Base-by-base conservation (phyloP, 2,113 vertebrate genomes). In the Sapayoa aenigma region DNA sequence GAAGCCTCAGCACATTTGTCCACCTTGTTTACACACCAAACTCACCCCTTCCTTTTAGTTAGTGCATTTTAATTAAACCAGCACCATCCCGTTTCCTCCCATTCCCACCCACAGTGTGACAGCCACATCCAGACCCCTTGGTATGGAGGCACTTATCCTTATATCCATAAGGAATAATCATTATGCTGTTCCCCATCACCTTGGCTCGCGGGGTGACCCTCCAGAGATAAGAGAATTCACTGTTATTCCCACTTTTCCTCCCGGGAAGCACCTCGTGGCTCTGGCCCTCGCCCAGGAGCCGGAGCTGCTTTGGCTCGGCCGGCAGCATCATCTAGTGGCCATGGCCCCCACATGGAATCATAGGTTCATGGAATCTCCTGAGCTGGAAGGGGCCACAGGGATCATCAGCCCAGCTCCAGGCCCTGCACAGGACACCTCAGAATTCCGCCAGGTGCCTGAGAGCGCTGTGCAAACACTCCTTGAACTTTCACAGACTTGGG, bases 251-350 rank as follows among this genome's bases (percentile, higher is more conserved):
- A 22, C 2, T 1, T 82, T 39, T 33, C 18, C 28, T 49, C 24
- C 50, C 39, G 5, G 49, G 14, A 5, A 33, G 10, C 46, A 13
- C 21, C 37, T 18, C 6, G 2, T 2, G 66, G 9, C n/a, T 18
- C 47, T 0, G 17, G n/a, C 7, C 55, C 35, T 74, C 10, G 8
- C 44, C 73, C 2, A 7, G 63, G 42, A 52, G n/a, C 39, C 2
- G 9, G 44, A 69, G 55, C 65, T 0, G 17, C 42, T 14, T 46
- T 1, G 9, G 55, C 90, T 58, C 41, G 2, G 82, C 31, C 91
- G 2, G 91, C 88, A 95, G 94, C 95, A 93, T 25, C 95, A 91
- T 47, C 95, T 94, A 93, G 94, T 1, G 90, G 94, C 92, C 94
- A 2, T 0, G 37, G 14, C 17, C 62, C n/a, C 24, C 7, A 12